Evolutionary conservation across 2,888 invertebrate genomes (phyloP).

Genomic region (Globia sparganii): DNA sequence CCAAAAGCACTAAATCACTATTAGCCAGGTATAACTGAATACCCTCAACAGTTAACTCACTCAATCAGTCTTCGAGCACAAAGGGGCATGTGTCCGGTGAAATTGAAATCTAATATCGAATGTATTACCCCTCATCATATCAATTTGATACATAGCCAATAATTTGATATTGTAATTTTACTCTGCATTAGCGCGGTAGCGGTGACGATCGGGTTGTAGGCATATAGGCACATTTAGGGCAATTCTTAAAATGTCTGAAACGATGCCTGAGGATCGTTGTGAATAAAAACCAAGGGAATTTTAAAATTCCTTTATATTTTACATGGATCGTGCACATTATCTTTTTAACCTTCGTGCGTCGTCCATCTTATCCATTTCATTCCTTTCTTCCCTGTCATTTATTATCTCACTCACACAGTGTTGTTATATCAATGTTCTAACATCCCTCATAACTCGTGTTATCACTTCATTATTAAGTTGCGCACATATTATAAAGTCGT

Average conservation of each 20-base stretch:
- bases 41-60: constrained; percentile 21
- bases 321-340: no score
- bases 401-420: no score
- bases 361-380: no score
- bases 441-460: no score
- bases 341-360: no score
- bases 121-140: constrained; percentile 57
- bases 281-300: neutral
- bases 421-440: no score
- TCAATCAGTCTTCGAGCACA: constrained; percentile 46
- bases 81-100: constrained; percentile 50
- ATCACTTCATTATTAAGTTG: no score
- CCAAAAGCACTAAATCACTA: constrained; percentile 23
- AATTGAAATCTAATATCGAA: constrained; percentile 57
- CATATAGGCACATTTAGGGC: neutral
- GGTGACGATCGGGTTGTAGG: constrained; percentile 42
- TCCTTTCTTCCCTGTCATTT: no score
- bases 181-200: constrained; percentile 60
- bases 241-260: constrained; percentile 14
- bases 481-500: neutral
- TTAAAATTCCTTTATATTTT: neutral
- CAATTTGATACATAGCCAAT: constrained; percentile 63
- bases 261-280: neutral
- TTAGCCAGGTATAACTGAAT: constrained; percentile 24
- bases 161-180: constrained; percentile 70